Conservation (phyloP, 1,140 invertebrate species). For the Drosophila ananassae region DNA sequence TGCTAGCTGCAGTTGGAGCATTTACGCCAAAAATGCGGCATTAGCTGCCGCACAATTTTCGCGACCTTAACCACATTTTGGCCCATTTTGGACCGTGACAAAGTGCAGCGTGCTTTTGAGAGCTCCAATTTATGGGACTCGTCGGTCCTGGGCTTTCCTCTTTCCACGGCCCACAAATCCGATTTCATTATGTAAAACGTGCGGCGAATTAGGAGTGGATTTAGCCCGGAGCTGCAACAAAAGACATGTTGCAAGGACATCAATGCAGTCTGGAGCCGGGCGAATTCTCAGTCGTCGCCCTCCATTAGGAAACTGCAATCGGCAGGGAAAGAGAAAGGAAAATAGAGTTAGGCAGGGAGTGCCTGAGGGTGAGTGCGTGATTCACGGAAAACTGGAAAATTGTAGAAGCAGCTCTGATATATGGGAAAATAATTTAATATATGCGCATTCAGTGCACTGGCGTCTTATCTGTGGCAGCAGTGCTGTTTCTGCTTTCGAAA, state of each 20-base stretch:
- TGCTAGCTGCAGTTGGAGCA: constrained; percentile 59
- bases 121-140: constrained; percentile 56
- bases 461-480: constrained; percentile 19
- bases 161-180: constrained; percentile 59
- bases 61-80: constrained; percentile 8
- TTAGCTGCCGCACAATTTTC: background rate
- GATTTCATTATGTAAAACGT: constrained; percentile 80
- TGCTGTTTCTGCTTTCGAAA: background rate
- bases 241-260: constrained; percentile 30
- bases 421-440: constrained; percentile 6
- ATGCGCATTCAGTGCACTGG: constrained; percentile 51
- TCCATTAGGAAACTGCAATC: constrained; percentile 57
- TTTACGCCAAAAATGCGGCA: constrained; percentile 50
- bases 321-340: background rate
- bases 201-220: constrained; percentile 76
- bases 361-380: constrained; percentile 13
- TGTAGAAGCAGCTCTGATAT: constrained; percentile 16
- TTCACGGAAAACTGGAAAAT: constrained; percentile 17
- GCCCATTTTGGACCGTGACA: constrained; percentile 43
- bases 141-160: constrained; percentile 7
- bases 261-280: constrained; percentile 36
- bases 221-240: constrained; percentile 46
- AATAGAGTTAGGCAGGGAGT: background rate
- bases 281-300: constrained; percentile 12
- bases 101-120: constrained; percentile 50